Percentiles rank a stretch among this genome's conserved stretches.
Evolutionary conservation across 2,888 invertebrate species (phyloP).

Genomic region (Drosophila pullipes): DNA sequence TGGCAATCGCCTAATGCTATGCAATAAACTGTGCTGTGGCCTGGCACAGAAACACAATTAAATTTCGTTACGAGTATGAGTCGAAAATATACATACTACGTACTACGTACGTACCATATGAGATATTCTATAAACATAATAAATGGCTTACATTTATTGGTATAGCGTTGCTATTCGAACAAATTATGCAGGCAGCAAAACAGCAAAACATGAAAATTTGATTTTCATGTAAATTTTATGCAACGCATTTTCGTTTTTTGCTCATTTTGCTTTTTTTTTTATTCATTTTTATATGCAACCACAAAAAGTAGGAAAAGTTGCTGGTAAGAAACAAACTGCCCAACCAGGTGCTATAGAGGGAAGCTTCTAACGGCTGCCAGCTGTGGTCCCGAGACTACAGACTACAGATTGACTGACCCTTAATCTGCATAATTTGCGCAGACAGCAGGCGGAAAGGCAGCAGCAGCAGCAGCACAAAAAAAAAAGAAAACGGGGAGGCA

Average conservation of each 20-base stretch:
- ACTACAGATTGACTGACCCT: constrained; percentile 68
- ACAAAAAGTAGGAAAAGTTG: constrained; percentile 27
- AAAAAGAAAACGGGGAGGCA: constrained; percentile 7
- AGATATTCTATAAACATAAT: constrained; percentile 10
- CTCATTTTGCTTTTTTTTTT: constrained; percentile 1
- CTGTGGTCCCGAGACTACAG: constrained; percentile 48
- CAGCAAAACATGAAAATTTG: constrained; percentile 68
- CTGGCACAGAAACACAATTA: constrained; percentile 68
- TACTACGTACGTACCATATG: constrained; percentile 9
- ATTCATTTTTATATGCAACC: constrained; percentile 14
- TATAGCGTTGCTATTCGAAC: constrained; percentile 23
- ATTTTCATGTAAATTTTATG: constrained; percentile 70
- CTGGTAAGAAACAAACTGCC: constrained; percentile 37
- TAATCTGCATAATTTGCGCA: constrained; percentile 84
- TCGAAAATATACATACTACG: neutral
- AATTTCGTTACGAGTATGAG: constrained; percentile 43
- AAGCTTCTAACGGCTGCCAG: constrained; percentile 49
- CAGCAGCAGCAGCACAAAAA: neutral
- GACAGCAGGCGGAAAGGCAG: constrained; percentile 22
- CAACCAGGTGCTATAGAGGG: constrained; percentile 58
- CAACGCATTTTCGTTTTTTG: constrained; percentile 23
- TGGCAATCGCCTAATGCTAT: constrained; percentile 37
- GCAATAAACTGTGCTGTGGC: constrained; percentile 41
- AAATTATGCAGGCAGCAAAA: constrained; percentile 64
- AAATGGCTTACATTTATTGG: constrained; percentile 36